phyloP scores from a whole-genome alignment of 2,797 vertebrate species.

The Sebastes aleutianus region DNA sequence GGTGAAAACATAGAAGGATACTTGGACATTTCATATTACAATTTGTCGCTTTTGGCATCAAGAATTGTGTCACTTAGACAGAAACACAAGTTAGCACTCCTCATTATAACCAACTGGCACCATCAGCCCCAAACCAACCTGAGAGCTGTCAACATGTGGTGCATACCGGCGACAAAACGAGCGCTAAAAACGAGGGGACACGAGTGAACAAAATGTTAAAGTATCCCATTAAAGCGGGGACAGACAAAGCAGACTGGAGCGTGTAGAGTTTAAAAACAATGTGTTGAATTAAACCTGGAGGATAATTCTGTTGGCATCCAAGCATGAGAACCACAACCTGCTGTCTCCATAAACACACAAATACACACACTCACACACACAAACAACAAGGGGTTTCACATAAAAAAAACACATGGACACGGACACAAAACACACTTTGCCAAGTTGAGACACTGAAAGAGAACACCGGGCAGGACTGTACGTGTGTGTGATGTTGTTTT shows the following conservation, averaged over 20 bases:
- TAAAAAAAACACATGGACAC: constrained; percentile 14
- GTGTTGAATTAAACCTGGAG: constrained; percentile 8
- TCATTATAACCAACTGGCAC: neutral
- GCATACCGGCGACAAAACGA: neutral
- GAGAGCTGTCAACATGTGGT: neutral
- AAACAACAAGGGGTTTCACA: constrained; percentile 7
- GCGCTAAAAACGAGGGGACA: neutral
- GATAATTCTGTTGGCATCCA: neutral
- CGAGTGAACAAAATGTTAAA: constrained; percentile 16
- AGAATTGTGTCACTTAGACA: neutral
- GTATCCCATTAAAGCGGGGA: constrained; percentile 12
- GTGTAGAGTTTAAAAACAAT: neutral
- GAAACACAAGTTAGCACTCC: neutral
- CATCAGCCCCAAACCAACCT: neutral
- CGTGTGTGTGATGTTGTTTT: neutral
- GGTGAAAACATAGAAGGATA: constrained; percentile 34
- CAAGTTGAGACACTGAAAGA: constrained; percentile 17
- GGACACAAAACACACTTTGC: constrained; percentile 24
- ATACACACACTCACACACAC: constrained; percentile 23
- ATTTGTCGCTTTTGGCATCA: neutral
- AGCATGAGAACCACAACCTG: constrained; percentile 47
- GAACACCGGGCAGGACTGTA: neutral
- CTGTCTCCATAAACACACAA: constrained; percentile 33
- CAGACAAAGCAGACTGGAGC: neutral
- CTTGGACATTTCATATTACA: constrained; percentile 28